Conservation (phyloP, 2,113 vertebrate genomes). For the Nycticorax nycticorax region DNA sequence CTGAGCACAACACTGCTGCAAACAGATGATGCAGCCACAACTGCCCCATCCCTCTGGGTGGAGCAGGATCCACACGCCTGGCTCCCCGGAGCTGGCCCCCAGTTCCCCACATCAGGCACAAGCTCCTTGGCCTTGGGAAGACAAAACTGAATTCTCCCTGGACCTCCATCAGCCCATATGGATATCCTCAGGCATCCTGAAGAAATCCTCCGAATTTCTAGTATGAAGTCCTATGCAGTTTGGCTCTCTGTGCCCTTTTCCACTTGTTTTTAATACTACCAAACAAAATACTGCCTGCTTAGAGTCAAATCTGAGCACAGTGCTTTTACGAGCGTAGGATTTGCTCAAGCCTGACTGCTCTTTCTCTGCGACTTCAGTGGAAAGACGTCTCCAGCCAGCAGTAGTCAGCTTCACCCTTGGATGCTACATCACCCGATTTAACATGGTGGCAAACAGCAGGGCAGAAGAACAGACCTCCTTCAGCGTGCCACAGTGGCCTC, state of each 20-base stretch:
- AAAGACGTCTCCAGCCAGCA: background rate
- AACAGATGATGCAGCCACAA: background rate
- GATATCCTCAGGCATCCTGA: background rate
- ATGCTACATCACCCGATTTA: background rate
- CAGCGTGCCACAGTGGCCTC: fast-evolving
- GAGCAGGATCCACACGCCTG: background rate
- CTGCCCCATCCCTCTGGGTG: background rate
- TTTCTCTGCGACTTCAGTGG: background rate
- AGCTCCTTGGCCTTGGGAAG: background rate
- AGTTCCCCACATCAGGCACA: background rate
- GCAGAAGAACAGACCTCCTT: background rate
- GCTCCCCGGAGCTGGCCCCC: background rate
- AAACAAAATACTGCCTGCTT: background rate
- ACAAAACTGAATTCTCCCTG: background rate
- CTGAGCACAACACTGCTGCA: background rate
- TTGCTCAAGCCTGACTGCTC: background rate
- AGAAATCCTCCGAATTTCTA: background rate
- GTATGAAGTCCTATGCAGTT: background rate
- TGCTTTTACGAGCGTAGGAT: background rate
- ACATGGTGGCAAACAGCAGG: background rate
- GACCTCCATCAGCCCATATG: background rate
- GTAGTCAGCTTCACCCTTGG: background rate
- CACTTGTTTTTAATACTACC: background rate
- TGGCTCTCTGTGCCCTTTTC: background rate
- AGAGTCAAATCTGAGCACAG: background rate